phyloP scores from a whole-genome alignment of 2,888 invertebrate species.

The Fragum fragum region DNA sequence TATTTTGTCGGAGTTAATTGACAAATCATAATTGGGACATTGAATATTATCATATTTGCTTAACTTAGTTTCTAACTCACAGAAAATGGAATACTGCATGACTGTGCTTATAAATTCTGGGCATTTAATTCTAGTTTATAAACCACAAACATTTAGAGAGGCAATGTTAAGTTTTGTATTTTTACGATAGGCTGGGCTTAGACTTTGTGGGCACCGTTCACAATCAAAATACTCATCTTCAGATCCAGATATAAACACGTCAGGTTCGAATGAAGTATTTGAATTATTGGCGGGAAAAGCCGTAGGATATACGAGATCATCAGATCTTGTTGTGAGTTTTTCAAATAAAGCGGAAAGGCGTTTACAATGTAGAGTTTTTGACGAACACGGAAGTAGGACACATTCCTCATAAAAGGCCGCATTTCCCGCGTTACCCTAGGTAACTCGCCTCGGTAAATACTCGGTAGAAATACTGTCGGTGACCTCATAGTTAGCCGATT shows the following conservation, averaged over 20 bases:
- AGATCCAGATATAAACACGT: not conserved
- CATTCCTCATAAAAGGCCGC: conserved; percentile 29
- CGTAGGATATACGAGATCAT: not conserved
- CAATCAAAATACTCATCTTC: too few species aligned
- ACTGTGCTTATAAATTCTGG: conserved; percentile 6
- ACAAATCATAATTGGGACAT: not conserved
- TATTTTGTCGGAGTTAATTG: not conserved
- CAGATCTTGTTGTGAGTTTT: not conserved
- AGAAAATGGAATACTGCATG: not conserved
- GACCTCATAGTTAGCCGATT: not conserved
- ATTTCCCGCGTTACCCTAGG: conserved; percentile 23
- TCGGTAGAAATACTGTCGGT: not conserved
- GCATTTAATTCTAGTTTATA: not conserved
- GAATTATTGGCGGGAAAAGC: not conserved
- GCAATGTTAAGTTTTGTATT: too few species aligned
- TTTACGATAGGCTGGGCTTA: too few species aligned
- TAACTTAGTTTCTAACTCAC: not conserved
- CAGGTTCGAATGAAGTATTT: not conserved
- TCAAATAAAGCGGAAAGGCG: not conserved
- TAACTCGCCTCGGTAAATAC: not conserved
- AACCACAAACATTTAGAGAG: not conserved
- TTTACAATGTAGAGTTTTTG: not conserved
- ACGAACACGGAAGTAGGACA: conserved; percentile 7
- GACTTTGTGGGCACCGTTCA: too few species aligned
- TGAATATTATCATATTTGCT: not conserved